Evolutionary conservation across 2,113 vertebrate genomes (phyloP), one percentile per base, ranked within the genome.

Genomic region (Sarotherodon lohbergeri): DNA sequence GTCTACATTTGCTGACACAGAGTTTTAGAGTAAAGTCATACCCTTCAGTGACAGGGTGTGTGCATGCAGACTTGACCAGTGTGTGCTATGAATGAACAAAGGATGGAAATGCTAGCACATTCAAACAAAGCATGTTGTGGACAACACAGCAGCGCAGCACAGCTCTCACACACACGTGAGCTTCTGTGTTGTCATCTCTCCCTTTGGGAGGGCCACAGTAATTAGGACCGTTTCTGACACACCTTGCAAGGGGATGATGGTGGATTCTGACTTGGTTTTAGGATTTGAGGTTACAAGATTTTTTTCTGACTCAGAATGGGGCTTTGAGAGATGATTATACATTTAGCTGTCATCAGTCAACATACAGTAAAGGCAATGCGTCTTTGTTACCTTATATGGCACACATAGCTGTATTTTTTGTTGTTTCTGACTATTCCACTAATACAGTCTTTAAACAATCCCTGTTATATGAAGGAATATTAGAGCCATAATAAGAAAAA

Each of bases 1-100:
- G 6, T 71, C 1, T 73, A 29, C 68, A 66, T 82, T 80, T 89
- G 90, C 80, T 93, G 91, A 89, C 83, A 84, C 81, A 81, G 84
- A 39, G 68, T 79, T 82, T 80, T 71, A 71, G 81, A 48, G 80
- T 43, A 39, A n/a, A 71, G 82, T 66, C 56, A 80, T 68, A 83
- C 55, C 54, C 19, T 32, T 85, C 46, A 73, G 86, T 59, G 50
- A 86, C 16, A 5, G 43, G 11, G 19, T 54, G 41, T 46, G 73
- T n/a, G 29, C 13, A 43, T 14, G 32, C 34, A 80, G 52, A 80
- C 50, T 24, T 80, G 50, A 56, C 5, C 10, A 39, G n/a, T 17
- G 13, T 81, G 36, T 57, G 54, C 54, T 57, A 9, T 43, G 54
- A 43, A 57, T 81, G 36, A 86, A 86, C 80, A 90, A 61, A 61